These are phyloP conservation scores for Paraplagusia blochii DNA, from an alignment of 2,113 vertebrate genomes.

Conservation along the genomic window DNA sequence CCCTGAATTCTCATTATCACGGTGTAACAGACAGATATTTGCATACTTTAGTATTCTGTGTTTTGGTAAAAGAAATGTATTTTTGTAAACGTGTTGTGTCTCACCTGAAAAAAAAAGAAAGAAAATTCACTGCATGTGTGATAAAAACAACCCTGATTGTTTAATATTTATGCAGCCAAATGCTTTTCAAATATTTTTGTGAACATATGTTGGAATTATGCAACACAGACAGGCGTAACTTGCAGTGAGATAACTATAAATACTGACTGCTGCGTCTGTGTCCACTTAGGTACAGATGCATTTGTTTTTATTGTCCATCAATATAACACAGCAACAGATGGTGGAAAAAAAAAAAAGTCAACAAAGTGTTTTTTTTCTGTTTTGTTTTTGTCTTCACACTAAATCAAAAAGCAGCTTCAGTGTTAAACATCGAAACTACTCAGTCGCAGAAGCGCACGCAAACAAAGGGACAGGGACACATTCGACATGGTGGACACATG, in stretches of 20 bases:
- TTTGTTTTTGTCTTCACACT: neutral
- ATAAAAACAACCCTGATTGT: conserved; percentile 4
- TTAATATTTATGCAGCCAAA: neutral
- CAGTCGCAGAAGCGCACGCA: conserved; percentile 38
- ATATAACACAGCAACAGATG: neutral
- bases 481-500: conserved; percentile 50
- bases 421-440: conserved; percentile 28
- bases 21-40: conserved; percentile 35
- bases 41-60: conserved; percentile 15
- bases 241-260: conserved; percentile 13
- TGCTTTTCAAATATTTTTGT: neutral
- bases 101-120: conserved; percentile 6
- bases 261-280: conserved; percentile 3
- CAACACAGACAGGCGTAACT: neutral
- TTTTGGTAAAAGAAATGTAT: neutral
- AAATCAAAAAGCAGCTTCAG: conserved; percentile 30
- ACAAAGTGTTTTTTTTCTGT: conserved; percentile 25
- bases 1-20: conserved; percentile 70
- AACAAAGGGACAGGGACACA: conserved; percentile 19
- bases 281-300: conserved; percentile 10
- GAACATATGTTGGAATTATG: conserved; percentile 11
- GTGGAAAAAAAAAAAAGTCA: conserved; percentile 20
- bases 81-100: neutral
- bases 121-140: neutral
- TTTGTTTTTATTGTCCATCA: conserved; percentile 39